Percentiles rank a stretch among this genome's conserved stretches.
These are phyloP conservation scores for Grammomys surdaster DNA, from an alignment of 2,113 vertebrate species.

Conservation along the genomic window DNA sequence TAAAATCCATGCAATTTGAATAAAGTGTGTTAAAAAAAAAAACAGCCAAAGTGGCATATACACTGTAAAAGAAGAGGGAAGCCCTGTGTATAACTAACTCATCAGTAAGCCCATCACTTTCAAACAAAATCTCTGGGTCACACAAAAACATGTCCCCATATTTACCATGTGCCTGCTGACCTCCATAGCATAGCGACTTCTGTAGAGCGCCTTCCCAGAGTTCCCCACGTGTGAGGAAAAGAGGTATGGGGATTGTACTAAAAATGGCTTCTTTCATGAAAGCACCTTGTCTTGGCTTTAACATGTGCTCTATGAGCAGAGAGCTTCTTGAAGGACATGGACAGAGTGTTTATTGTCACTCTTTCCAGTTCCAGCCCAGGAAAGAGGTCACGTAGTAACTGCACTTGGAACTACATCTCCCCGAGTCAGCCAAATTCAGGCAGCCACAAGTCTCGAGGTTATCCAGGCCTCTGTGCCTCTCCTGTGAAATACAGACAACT, in stretches of 20 bases:
- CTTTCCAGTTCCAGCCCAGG: background rate
- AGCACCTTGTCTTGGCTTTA: background rate
- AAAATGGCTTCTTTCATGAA: background rate
- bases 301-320: background rate
- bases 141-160: background rate
- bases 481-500: background rate
- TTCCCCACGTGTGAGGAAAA: background rate
- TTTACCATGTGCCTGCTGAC: background rate
- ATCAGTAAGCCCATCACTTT: background rate
- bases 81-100: background rate
- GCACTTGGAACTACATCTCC: background rate
- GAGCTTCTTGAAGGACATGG: background rate
- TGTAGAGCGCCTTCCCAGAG: background rate
- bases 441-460: conserved; percentile 15
- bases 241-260: background rate
- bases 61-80: too few relatives aligned
- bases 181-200: background rate
- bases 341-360: background rate
- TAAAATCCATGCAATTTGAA: background rate
- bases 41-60: background rate
- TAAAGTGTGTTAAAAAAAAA: background rate
- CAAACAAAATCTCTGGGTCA: background rate
- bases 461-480: background rate
- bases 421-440: conserved; percentile 27
- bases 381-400: background rate